Evolutionary conservation across 2,888 invertebrate species (phyloP), one percentile per base, ranked within the genome.

Genomic region (Dynastes tityus): DNA sequence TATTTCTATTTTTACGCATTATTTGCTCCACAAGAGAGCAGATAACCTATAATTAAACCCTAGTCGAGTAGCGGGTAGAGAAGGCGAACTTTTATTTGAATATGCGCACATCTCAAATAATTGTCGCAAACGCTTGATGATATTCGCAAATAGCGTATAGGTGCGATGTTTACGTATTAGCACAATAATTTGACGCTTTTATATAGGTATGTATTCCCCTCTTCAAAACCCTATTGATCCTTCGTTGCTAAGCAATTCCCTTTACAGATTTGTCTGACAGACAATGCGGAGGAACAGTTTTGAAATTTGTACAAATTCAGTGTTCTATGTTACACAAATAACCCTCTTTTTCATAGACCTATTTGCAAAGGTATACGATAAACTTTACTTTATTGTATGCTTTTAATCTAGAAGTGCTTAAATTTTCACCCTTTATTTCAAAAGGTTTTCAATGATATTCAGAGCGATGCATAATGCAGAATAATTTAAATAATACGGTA

Each of bases 41-140:
- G 55, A 71, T 58, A 71, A 71, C 58, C 71, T n/a, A 71, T 71
- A 71, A 71, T 71, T 71, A 71, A 71, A 55, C 71, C 71, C 71
- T 55, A 55, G 16, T 32, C 2, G 71, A 71, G 55, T 37, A 55
- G 55, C 40, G 55, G 4, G 55, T 55, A 16, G 55, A 11, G 37
- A 51, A 68, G 68, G 58, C 58, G 55, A 22, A 71, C 37, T 29
- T 53, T 71, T 37, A 71, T 55, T 55, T n/a, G 13, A 32, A 71
- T 55, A 70, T 71, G 55, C 37, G 58, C 55, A 71, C 37, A 71
- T 37, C 22, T 58, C 22, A 37, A 27, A 49, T 32, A 55, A 71
- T 71, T 53, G 27, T 4, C n/a, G 16, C 32, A 8, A 29, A 2
- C 13, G 63, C 63, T 63, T 4, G 9, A 63, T 61, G 27, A 32